Evolutionary conservation across 37 sponge, comb jelly and placozoan species (phyloP).

Genomic region (Spongilla lacustris): DNA sequence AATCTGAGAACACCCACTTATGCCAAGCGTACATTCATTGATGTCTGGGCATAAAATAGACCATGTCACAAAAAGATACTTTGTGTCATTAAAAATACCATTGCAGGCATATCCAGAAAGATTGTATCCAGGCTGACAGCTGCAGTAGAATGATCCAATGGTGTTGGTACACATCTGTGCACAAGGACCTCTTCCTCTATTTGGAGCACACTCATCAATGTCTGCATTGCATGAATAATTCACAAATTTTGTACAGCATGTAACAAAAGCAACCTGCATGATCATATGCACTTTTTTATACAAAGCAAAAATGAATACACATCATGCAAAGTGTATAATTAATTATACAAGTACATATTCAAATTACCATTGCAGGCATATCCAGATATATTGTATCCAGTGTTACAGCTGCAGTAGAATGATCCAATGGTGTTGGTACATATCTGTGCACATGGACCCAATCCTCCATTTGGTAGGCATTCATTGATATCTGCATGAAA

Average conservation of each 20-base stretch:
- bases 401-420: background rate
- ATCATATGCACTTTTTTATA: too few species aligned
- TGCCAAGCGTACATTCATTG: constrained; percentile 3
- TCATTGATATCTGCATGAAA: too few species aligned
- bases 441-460: constrained; percentile 3
- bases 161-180: constrained; percentile 21
- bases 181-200: constrained; percentile 24
- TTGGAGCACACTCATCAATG: constrained; percentile 33
- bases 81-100: too few species aligned
- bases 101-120: constrained; percentile 13
- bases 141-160: constrained; percentile 1
- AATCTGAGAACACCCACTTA: background rate
- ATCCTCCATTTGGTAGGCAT: background rate
- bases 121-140: constrained; percentile 15
- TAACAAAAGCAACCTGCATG: too few species aligned
- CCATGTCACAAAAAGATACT: background rate
- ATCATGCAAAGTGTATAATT: too few species aligned
- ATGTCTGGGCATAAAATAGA: background rate
- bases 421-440: constrained; percentile 20
- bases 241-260: too few species aligned
- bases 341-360: too few species aligned
- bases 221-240: too few species aligned
- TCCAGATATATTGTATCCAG: background rate
- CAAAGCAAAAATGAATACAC: too few species aligned
- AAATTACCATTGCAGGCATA: background rate